Conservation (phyloP, 1,140 invertebrate species). For the Littorina saxatilis region DNA sequence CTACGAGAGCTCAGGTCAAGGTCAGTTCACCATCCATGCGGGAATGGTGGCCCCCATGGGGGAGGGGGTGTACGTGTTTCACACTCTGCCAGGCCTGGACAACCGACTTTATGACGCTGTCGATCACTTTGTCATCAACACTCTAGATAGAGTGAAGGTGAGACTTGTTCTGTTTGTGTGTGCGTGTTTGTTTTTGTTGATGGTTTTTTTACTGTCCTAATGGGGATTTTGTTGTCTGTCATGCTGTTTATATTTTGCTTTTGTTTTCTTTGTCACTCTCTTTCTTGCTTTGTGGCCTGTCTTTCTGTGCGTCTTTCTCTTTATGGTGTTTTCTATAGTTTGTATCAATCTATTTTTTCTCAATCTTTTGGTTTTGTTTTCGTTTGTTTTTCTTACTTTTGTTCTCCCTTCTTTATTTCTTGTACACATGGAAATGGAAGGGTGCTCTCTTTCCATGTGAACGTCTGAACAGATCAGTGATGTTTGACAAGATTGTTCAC, state of each 20-base stretch:
- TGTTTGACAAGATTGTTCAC: too few species aligned
- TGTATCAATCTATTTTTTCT: too few species aligned
- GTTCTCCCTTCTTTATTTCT: too few species aligned
- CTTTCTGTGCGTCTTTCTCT: too few species aligned
- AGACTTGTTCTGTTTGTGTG: too few species aligned
- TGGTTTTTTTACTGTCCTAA: too few species aligned
- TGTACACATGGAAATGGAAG: too few species aligned
- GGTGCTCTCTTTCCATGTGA: too few species aligned
- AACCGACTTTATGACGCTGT: constrained; percentile 66
- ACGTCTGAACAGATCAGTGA: too few species aligned
- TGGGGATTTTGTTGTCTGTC: not conserved
- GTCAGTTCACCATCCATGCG: constrained; percentile 64
- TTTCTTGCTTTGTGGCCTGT: not conserved
- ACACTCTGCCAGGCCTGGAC: constrained; percentile 57
- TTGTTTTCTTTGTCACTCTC: not conserved
- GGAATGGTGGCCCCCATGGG: constrained; percentile 71
- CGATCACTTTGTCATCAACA: constrained; percentile 68
- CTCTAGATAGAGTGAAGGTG: constrained; percentile 65
- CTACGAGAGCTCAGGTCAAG: constrained; percentile 65
- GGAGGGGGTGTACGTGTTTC: constrained; percentile 67
- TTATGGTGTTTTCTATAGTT: too few species aligned
- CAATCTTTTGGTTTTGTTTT: too few species aligned
- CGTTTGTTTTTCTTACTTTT: too few species aligned
- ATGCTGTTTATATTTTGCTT: not conserved
- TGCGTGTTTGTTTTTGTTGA: not conserved